These are phyloP conservation scores for Isurus oxyrinchus DNA, from an alignment of 2,113 vertebrate species.

Conservation along the genomic window DNA sequence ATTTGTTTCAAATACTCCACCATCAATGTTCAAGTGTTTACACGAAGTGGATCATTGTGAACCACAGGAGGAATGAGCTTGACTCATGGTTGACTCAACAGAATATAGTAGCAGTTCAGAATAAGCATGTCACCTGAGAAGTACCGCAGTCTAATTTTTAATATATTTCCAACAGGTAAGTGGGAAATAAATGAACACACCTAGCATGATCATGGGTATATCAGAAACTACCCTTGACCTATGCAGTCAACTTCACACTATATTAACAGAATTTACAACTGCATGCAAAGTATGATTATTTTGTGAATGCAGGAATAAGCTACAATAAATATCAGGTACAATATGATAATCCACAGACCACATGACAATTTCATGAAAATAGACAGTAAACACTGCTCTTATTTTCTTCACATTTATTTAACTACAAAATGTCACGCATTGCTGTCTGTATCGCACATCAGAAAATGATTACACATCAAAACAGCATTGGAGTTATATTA, in stretches of 20 bases:
- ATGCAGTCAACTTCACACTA: not conserved
- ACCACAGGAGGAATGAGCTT: not conserved
- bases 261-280: not conserved
- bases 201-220: not conserved
- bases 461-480: slow-evolving; percentile 5
- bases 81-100: not conserved
- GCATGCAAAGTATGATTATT: too few species aligned
- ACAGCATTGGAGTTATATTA: not conserved
- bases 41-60: not conserved
- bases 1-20: not conserved
- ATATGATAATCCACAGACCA: not conserved
- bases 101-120: not conserved
- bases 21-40: not conserved
- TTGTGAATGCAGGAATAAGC: not conserved
- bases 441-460: not conserved
- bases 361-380: not conserved
- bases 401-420: not conserved
- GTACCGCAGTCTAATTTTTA: not conserved
- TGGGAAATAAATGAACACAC: not conserved
- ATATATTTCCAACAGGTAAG: not conserved
- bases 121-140: not conserved
- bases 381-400: not conserved
- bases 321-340: not conserved
- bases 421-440: not conserved
- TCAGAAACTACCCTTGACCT: not conserved